Base-by-base conservation (phyloP, 2,113 vertebrate species). In the Passer montanus region DNA sequence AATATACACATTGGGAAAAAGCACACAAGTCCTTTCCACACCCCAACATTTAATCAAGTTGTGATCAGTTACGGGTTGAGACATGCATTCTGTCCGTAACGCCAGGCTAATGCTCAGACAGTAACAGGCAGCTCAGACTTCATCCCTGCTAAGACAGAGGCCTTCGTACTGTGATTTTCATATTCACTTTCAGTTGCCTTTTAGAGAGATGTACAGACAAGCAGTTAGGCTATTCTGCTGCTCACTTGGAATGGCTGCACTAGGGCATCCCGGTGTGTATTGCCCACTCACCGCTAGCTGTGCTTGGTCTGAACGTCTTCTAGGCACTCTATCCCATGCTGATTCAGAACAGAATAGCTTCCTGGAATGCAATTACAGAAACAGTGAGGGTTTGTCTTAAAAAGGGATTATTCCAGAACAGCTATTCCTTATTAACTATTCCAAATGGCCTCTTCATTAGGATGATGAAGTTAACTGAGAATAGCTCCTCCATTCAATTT, bases 301-400 rank as follows among this genome's bases (percentile, higher is more conserved):
- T 49, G 75, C 92, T 89, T 81, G 92, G 60, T 52, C 79, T 96
- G 88, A 91, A 84, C 68, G 4, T 93, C 90, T 74, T 85, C 85
- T 83, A 80, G 87, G 94, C 93, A 84, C 85, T 94, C 83, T 91
- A 91, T 95, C 95, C 95, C 94, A 82, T 91, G 90, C 93, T 93
- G 92, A 95, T 63, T 93, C 94, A 90, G 90, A 78, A 94, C 88
- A 86, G 88, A 84, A 96, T 95, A 95, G 90, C 93, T 93, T 60
- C 94, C 94, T 93, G 87, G 88, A 95, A 96, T 87, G 69, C 90
- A 95, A 89, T 94, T 89, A 92, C 1, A 96, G 64, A 92, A 84
- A 93, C 68, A 92, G 84, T 93, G 87, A 97, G 93, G 58, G 69
- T 94, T 95, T 94, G 89, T 82, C 94, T 95, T 89, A 15, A 75